Base-by-base conservation (phyloP, 2,113 vertebrate genomes). In the Pachyramphus minor region DNA sequence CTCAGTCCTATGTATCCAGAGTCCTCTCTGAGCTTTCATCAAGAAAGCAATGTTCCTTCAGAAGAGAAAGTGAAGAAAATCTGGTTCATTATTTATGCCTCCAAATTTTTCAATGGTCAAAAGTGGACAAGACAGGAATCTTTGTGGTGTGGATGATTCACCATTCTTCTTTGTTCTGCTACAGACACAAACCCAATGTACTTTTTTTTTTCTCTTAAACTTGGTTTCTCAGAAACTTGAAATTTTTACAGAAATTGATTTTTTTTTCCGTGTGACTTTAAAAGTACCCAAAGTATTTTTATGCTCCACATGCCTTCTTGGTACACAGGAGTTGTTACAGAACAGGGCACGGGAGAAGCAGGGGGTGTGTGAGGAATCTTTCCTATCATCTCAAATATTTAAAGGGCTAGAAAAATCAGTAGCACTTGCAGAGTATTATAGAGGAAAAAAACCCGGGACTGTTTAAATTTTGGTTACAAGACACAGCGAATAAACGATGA, bases 391-490 rank as follows among this genome's bases (percentile, higher is more conserved):
- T 66, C 45, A 80, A 92, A 90, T 84, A 91, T 87, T 97, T 95
- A 87, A 63, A 71, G 37, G 84, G 31, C 64, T 95, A 94, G 85
- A 87, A 95, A 95, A 97, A 96, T 87, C 5, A 8, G 53, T 85
- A 95, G 67, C 0, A 82, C 89, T 95, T 93, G 30, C 52, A 91
- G 47, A 71, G 35, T 58, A 25, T 62, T 90, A 18, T 11, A 30
- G 35, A 15, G 37, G 16, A 3, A 5, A 3, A 17, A 33, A 37
- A 47, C 3, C 33, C 39, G 17, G 8, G 62, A 64, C 9, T 39
- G 80, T 93, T 96, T 93, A 94, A 92, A 94, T 96, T 94, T 83
- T 41, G 63, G 25, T 94, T 96, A 68, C 22, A 79, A 45, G 59
- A 53, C 52, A 91, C 14, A 22, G 64, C 35, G 79, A 45, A 66